Evolutionary conservation across 2,888 invertebrate species (phyloP).

Genomic region (Pyrgus malvae): DNA sequence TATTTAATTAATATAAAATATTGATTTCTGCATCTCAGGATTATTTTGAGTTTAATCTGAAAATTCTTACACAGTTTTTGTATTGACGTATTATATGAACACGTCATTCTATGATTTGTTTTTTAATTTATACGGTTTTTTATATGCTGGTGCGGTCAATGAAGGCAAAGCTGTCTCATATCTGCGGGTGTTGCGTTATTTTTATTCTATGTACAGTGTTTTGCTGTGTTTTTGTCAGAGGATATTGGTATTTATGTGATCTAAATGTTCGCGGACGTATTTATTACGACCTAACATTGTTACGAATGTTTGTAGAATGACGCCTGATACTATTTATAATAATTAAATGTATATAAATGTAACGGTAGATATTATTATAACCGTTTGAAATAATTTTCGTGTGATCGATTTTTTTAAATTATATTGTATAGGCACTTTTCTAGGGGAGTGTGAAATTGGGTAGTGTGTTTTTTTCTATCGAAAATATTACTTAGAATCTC

Average conservation of each 20-base stretch:
- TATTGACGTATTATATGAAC: no score
- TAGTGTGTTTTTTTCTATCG: conserved; percentile 27
- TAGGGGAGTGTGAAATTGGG: neutral
- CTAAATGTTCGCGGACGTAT: neutral
- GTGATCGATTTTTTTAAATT: conserved; percentile 13
- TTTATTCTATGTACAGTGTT: neutral
- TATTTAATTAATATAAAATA: no score
- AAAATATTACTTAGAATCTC: conserved; percentile 22
- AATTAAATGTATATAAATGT: conserved; percentile 17
- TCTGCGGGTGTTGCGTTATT: neutral
- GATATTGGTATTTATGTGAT: no score
- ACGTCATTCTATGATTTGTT: no score
- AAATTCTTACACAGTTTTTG: no score
- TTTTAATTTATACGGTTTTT: no score
- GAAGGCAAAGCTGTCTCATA: no score
- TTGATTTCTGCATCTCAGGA: no score
- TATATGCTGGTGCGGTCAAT: no score
- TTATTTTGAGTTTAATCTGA: no score
- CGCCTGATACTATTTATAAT: conserved; percentile 19
- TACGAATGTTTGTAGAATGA: conserved; percentile 11
- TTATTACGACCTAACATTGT: conserved; percentile 15
- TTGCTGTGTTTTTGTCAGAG: no score
- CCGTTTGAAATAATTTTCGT: conserved; percentile 4
- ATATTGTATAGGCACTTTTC: conserved; percentile 22
- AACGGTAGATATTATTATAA: conserved; percentile 16